Evolutionary conservation across 2,113 vertebrate species (phyloP).

Genomic region (Atherinomorus stipes): DNA sequence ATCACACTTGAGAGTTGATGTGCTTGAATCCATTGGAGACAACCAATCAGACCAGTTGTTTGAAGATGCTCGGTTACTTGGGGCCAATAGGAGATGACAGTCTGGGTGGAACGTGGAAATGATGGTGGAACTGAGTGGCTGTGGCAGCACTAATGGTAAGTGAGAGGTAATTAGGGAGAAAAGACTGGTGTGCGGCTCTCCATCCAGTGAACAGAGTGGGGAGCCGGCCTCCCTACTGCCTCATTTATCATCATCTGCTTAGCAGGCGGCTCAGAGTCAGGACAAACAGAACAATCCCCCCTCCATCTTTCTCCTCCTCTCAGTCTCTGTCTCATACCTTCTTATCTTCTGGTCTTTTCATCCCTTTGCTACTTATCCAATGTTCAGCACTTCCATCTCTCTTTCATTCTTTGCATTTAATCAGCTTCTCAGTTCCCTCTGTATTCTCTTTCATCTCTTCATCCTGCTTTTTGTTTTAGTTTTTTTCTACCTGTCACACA

Average conservation of each 20-base stretch:
- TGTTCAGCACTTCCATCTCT: slow-evolving; percentile 19
- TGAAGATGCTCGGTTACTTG: slow-evolving; percentile 23
- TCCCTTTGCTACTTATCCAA: slow-evolving; percentile 21
- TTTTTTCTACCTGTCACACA: slow-evolving; percentile 36
- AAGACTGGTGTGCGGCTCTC: slow-evolving; percentile 72
- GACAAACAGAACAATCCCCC: slow-evolving; percentile 76
- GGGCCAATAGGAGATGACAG: slow-evolving; percentile 56
- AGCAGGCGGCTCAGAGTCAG: slow-evolving; percentile 73
- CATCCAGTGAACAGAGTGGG: slow-evolving; percentile 65
- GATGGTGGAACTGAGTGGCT: slow-evolving; percentile 72
- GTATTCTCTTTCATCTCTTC: slow-evolving; percentile 34
- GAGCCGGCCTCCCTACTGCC: slow-evolving; percentile 65
- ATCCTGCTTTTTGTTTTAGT: slow-evolving; percentile 19
- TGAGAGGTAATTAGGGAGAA: slow-evolving; percentile 84
- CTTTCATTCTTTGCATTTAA: slow-evolving; percentile 18
- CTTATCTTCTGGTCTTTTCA: slow-evolving; percentile 50
- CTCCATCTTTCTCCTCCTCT: slow-evolving; percentile 51
- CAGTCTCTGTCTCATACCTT: slow-evolving; percentile 33
- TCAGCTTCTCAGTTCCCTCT: slow-evolving; percentile 9
- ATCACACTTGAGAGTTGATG: not conserved
- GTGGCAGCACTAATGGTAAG: slow-evolving; percentile 81
- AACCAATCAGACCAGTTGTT: slow-evolving; percentile 24
- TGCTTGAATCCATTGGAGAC: slow-evolving; percentile 27
- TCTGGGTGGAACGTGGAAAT: slow-evolving; percentile 52
- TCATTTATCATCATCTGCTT: slow-evolving; percentile 86